Conservation (phyloP, 2,888 invertebrate genomes). For the Callosobruchus maculatus region DNA sequence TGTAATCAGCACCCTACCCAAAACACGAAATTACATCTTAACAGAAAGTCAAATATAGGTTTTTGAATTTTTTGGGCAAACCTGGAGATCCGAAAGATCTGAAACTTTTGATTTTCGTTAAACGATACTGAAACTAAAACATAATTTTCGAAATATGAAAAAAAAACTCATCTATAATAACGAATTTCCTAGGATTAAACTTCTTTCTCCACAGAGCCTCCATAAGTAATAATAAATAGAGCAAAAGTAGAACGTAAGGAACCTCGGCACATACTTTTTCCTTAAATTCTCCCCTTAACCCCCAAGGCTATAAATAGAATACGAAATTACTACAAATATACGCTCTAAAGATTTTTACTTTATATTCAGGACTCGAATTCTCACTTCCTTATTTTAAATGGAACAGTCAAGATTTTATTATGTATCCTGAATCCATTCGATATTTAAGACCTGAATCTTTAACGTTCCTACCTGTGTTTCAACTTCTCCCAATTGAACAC, state of each 20-base stretch:
- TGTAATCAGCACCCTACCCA: no score
- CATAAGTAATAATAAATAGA: not conserved
- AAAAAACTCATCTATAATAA: no score
- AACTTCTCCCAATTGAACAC: not conserved
- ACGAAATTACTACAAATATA: not conserved
- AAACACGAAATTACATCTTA: no score
- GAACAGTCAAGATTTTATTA: not conserved
- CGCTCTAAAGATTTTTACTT: not conserved
- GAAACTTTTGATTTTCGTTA: no score
- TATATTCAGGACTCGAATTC: not conserved
- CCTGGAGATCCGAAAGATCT: no score
- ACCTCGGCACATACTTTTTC: not conserved
- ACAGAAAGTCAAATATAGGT: no score
- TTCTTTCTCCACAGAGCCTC: no score
- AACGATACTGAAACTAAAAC: no score
- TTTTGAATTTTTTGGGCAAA: no score
- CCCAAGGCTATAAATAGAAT: not conserved
- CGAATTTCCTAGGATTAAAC: no score
- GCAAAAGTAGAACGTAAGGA: not conserved
- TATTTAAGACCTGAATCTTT: not conserved
- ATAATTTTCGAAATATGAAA: no score
- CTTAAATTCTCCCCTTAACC: not conserved
- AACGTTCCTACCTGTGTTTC: not conserved
- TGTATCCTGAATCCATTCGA: not conserved
- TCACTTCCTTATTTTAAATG: not conserved